A percentile compares a stretch with the other conserved stretches of the same genome.
phyloP scores from a whole-genome alignment of 2,888 invertebrate genomes.

The Ophioninae sp. region DNA sequence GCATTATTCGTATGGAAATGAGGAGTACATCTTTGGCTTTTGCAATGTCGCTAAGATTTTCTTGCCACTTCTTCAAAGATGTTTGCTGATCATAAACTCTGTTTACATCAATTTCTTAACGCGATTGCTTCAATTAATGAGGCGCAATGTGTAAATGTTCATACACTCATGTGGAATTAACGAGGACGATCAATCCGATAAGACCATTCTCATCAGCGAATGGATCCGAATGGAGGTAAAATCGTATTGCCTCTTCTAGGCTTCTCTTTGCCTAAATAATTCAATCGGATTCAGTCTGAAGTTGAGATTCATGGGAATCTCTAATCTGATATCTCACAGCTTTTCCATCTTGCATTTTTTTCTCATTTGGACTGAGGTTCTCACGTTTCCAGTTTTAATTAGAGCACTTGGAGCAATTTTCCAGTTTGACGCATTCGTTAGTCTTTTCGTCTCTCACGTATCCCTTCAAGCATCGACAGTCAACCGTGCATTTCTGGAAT shows the following conservation, averaged over 20 bases:
- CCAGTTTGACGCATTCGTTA: constrained; percentile 26
- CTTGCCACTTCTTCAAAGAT: background rate
- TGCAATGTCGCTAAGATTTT: background rate
- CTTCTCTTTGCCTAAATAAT: background rate
- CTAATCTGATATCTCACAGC: background rate
- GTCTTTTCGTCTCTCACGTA: constrained; percentile 39
- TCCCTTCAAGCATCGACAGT: constrained; percentile 36
- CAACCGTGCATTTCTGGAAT: constrained; percentile 37
- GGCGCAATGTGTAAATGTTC: background rate
- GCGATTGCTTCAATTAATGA: background rate
- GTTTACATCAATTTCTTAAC: background rate
- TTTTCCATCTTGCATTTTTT: background rate
- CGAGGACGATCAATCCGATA: background rate
- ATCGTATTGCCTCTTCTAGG: background rate
- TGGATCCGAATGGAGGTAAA: background rate
- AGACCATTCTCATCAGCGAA: background rate
- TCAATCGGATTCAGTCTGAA: background rate
- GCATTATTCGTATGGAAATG: background rate
- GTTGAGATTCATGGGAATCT: background rate
- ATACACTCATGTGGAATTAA: background rate
- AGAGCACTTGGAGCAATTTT: constrained; percentile 6
- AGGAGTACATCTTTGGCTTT: background rate
- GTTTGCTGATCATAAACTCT: background rate
- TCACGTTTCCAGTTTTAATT: constrained; percentile 1
- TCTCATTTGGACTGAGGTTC: background rate